A percentile compares a stretch with the other conserved stretches of the same genome.
phyloP scores from a whole-genome alignment of 2,888 invertebrate genomes.

The Anarsia innoxiella region DNA sequence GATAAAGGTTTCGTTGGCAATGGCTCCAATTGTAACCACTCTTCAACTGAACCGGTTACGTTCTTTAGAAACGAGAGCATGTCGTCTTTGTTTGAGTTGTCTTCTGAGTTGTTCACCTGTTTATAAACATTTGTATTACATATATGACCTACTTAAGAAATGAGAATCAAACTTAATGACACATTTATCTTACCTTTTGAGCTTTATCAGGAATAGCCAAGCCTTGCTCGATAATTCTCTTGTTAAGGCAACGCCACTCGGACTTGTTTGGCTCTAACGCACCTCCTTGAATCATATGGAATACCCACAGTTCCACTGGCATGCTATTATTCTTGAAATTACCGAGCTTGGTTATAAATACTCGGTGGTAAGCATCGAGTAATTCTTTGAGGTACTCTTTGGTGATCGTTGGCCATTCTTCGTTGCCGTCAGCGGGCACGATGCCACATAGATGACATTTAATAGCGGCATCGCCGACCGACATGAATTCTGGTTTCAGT shows the following conservation, averaged over 20 bases:
- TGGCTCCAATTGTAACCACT: conserved; percentile 57
- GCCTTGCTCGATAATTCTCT: conserved; percentile 79
- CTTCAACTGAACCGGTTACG: conserved; percentile 48
- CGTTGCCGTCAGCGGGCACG: conserved; percentile 79
- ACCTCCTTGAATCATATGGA: conserved; percentile 73
- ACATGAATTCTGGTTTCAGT: conserved; percentile 65
- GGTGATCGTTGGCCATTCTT: conserved; percentile 77
- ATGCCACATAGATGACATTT: conserved; percentile 82
- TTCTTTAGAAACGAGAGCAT: conserved; percentile 52
- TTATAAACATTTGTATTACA: no score
- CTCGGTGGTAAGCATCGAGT: conserved; percentile 60
- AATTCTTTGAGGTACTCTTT: conserved; percentile 76
- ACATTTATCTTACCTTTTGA: conserved; percentile 30
- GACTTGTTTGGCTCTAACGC: conserved; percentile 79
- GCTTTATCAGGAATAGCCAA: conserved; percentile 68
- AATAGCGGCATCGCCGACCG: conserved; percentile 73
- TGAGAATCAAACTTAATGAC: not conserved
- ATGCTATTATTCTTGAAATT: conserved; percentile 62
- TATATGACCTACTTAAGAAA: not conserved
- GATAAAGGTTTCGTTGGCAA: conserved; percentile 34
- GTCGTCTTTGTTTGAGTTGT: conserved; percentile 32
- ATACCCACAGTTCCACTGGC: conserved; percentile 80
- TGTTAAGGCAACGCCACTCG: conserved; percentile 80
- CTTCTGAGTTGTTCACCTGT: no score
- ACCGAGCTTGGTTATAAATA: conserved; percentile 74